phyloP scores from a whole-genome alignment of 30 jellyfish, hydroid and myxozoan species.

The Cassiopea xamachana region DNA sequence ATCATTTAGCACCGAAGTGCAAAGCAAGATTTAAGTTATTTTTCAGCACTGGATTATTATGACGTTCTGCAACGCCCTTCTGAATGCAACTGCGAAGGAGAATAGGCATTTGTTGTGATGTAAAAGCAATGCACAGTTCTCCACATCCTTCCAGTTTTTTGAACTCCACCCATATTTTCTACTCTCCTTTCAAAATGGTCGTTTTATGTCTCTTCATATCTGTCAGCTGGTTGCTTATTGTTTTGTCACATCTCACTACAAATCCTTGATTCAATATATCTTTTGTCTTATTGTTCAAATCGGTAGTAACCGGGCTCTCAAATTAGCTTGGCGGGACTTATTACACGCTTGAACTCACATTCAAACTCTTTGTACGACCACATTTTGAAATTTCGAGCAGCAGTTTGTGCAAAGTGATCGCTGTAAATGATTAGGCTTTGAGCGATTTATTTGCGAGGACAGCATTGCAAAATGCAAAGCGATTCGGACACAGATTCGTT shows the following conservation, averaged over 20 bases:
- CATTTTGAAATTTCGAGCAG: background rate
- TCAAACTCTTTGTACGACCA: background rate
- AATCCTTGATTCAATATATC: constrained; percentile 34
- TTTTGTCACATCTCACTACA: background rate
- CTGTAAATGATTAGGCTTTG: background rate
- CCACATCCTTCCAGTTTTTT: background rate
- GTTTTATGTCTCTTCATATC: background rate
- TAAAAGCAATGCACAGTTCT: no score
- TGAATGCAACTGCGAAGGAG: no score
- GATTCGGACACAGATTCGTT: constrained; percentile 67
- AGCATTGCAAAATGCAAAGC: constrained; percentile 32
- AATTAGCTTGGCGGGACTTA: constrained; percentile 6
- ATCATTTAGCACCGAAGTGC: no score
- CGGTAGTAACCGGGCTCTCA: constrained; percentile 7
- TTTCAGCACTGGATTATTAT: no score
- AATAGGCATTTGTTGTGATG: no score
- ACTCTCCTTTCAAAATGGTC: background rate
- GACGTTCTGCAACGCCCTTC: no score
- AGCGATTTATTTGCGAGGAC: background rate
- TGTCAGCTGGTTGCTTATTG: constrained; percentile 4
- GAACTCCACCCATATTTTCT: background rate
- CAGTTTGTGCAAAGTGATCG: background rate
- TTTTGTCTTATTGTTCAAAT: constrained; percentile 6
- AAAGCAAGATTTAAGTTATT: no score
- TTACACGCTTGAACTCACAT: constrained; percentile 60